A percentile compares a stretch with the other conserved stretches of the same genome.
Conservation (phyloP, 2,113 vertebrate genomes). For the Mastomys coucha region DNA sequence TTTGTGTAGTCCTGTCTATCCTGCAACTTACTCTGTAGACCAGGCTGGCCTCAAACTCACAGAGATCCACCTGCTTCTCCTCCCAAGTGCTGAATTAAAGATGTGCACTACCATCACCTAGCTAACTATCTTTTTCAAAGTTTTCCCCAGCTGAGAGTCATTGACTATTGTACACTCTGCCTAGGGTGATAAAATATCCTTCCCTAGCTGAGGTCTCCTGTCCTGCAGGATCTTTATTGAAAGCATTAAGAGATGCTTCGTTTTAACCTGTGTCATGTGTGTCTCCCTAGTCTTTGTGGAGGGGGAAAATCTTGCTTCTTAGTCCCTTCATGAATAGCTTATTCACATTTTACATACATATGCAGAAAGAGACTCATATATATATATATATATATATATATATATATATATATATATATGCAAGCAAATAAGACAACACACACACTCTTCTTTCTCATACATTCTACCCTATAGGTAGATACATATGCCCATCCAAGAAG, state of each 20-base stretch:
- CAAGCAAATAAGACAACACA: neutral
- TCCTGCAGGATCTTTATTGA: neutral
- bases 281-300: neutral
- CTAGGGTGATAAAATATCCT: neutral
- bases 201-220: neutral
- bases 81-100: neutral
- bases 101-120: neutral
- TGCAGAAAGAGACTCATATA: too few species aligned
- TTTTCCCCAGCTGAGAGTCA: neutral
- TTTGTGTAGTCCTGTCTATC: neutral
- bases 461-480: neutral
- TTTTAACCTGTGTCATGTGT: conserved; percentile 11
- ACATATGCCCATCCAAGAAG: neutral
- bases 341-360: neutral
- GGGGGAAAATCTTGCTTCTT: neutral
- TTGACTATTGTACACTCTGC: neutral
- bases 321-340: conserved; percentile 30
- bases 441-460: too few species aligned
- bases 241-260: conserved; percentile 44
- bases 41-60: neutral
- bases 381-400: too few species aligned
- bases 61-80: neutral
- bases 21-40: neutral
- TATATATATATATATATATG: neutral
- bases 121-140: neutral